Percentiles rank a stretch among this genome's conserved stretches.
Evolutionary conservation across 2,888 invertebrate species (phyloP).

Genomic region (Hydraecia micacea): DNA sequence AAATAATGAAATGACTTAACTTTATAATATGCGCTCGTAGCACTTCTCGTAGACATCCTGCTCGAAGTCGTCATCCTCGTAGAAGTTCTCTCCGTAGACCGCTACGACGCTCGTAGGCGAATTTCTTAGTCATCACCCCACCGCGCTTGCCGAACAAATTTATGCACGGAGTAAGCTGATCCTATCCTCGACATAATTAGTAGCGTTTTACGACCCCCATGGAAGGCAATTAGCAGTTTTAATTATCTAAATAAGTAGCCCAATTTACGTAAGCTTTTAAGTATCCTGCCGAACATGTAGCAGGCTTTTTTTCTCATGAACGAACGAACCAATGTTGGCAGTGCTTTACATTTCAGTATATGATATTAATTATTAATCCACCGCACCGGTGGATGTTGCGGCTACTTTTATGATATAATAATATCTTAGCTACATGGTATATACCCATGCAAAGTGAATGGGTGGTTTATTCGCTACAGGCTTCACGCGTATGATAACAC

Average conservation of each 20-base stretch:
- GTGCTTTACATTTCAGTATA: conserved; percentile 27
- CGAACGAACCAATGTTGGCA: conserved; percentile 6
- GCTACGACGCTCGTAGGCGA: conserved; percentile 33
- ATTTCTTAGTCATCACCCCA: not conserved
- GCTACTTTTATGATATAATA: conserved; percentile 44
- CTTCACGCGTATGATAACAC: conserved; percentile 15
- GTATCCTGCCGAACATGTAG: conserved; percentile 11
- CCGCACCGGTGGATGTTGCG: conserved; percentile 26
- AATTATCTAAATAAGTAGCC: conserved; percentile 32
- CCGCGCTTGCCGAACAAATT: not conserved
- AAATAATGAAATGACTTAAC: not conserved
- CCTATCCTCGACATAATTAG: conserved; percentile 23
- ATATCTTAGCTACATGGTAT: conserved; percentile 33
- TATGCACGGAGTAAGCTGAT: conserved; percentile 29
- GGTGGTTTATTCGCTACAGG: conserved; percentile 32
- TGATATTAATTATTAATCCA: conserved; percentile 34
- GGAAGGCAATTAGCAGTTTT: conserved; percentile 21
- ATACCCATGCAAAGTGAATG: conserved; percentile 37
- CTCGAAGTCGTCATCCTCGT: not conserved
- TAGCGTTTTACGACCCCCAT: conserved; percentile 22
- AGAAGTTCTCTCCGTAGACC: not conserved
- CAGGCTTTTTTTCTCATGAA: conserved; percentile 9
- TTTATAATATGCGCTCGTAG: conserved; percentile 27
- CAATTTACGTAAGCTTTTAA: conserved; percentile 30
- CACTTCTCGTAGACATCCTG: conserved; percentile 29